These are phyloP conservation scores for Gymnogyps californianus DNA, from an alignment of 2,113 vertebrate species.

Conservation along the genomic window DNA sequence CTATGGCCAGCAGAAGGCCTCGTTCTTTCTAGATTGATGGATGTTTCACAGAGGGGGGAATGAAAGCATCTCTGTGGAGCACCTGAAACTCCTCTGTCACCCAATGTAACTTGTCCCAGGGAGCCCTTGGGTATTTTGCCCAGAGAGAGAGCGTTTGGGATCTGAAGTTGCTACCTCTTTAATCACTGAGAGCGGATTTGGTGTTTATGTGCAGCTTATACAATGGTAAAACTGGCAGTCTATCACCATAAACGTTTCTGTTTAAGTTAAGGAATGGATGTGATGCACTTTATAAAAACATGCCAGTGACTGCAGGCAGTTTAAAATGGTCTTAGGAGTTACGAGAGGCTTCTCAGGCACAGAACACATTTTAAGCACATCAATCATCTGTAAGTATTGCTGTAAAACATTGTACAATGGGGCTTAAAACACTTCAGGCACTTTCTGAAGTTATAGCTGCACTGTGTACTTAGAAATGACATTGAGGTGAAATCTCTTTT, in stretches of 20 bases:
- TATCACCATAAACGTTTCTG: background rate
- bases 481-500: constrained; percentile 11
- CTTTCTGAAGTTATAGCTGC: background rate
- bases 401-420: background rate
- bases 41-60: background rate
- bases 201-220: background rate
- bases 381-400: constrained; percentile 59
- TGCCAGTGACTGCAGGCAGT: constrained; percentile 73
- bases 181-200: background rate
- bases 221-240: background rate
- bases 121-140: background rate
- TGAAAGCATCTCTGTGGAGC: background rate
- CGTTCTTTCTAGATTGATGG: background rate
- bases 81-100: background rate
- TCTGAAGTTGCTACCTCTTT: background rate
- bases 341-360: constrained; percentile 67
- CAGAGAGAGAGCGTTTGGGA: background rate
- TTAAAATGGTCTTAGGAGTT: constrained; percentile 75
- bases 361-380: constrained; percentile 68
- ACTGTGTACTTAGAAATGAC: constrained; percentile 9
- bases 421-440: background rate
- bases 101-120: background rate
- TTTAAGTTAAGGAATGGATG: constrained; percentile 67
- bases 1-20: background rate
- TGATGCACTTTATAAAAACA: constrained; percentile 72